These are phyloP conservation scores for Lophotis ruficrista DNA, from an alignment of 2,113 vertebrate species.

Conservation along the genomic window DNA sequence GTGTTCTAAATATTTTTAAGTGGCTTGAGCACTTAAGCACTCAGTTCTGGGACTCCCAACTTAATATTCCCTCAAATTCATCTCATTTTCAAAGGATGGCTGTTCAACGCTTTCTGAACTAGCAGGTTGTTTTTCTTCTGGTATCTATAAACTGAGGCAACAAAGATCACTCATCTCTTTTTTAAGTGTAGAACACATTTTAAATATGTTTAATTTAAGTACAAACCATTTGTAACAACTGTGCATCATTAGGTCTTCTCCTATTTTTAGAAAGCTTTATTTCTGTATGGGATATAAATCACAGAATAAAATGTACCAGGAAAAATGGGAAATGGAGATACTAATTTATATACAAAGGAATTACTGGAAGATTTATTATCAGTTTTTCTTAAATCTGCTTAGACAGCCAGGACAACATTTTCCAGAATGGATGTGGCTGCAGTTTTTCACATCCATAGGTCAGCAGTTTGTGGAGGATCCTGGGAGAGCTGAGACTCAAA, in stretches of 20 bases:
- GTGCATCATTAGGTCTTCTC: neutral
- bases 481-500: neutral
- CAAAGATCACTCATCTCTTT: neutral
- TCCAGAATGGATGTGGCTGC: neutral
- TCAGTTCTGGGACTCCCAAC: neutral
- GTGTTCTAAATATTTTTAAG: constrained; percentile 8
- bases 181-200: neutral
- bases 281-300: neutral
- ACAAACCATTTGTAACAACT: neutral
- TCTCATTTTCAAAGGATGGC: neutral
- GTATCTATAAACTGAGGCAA: neutral
- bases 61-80: neutral
- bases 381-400: neutral
- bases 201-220: neutral
- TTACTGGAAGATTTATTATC: neutral
- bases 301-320: neutral
- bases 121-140: neutral
- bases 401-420: neutral
- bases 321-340: neutral
- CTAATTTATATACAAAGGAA: neutral
- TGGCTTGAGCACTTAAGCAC: neutral
- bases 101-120: neutral
- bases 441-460: neutral
- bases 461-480: neutral
- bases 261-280: neutral